Evolutionary conservation across 2,888 invertebrate genomes (phyloP), one percentile per base, ranked within the genome.

Genomic region (Drosophila kambysellisi): DNA sequence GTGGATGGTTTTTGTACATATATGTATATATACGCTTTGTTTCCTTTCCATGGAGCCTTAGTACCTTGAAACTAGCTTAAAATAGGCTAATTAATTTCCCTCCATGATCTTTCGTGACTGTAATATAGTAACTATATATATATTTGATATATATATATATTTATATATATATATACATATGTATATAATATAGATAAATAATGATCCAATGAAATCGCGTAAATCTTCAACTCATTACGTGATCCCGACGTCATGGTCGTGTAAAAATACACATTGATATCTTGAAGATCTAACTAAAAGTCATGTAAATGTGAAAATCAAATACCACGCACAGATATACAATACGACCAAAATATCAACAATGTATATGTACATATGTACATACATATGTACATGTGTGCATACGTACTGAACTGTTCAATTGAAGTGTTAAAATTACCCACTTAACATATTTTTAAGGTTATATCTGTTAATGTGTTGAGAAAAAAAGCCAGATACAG

Each of bases 371-470:
- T 8, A 17, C n/a, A 6, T 15, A 17, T 30, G 33, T 39, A 61
- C 50, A 39, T 35, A 29, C 17, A 33, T 46, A 63, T 29, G 53
- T 17, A 60, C 17, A 58, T 46, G 32, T 59, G 37, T 69, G 33
- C 50, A 51, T 77, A 66, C 72, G 71, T 71, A 77, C 65, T 75
- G 74, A 82, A 87, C 74, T 81, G 70, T 84, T 86, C 87, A 84
- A 86, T 89, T 88, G 88, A 89, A 89, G 89, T 85, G 85, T 89
- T 85, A 85, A 89, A 89, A 85, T 85, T 87, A 77, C 70, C 89
- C 88, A 85, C 85, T 85, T 85, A 89, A 85, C 89, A 87, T 84
- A 88, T 71, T 80, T 82, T 89, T 85, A 87, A 89, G 89, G 88
- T 77, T 85, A 74, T 78, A 81, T 70, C 75, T 81, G 80, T 88